Evolutionary conservation across 2,113 vertebrate species (phyloP).

Genomic region (Acanthochromis polyacanthus): DNA sequence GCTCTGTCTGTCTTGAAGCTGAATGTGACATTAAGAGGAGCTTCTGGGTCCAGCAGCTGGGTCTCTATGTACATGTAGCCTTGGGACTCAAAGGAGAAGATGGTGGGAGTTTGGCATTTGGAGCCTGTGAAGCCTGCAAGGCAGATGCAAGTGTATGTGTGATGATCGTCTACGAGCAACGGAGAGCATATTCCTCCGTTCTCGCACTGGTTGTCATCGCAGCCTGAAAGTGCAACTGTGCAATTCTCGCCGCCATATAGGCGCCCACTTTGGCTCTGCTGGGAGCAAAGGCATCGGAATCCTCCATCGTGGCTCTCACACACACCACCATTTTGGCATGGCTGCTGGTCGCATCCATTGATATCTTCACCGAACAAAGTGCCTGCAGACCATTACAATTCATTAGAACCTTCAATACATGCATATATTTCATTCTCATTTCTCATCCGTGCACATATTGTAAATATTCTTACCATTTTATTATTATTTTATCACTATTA

Average conservation of each 20-base stretch:
- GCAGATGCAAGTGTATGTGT: constrained; percentile 87
- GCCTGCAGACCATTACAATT: constrained; percentile 74
- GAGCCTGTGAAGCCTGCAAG: constrained; percentile 85
- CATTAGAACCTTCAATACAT: background rate
- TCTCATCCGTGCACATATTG: too few species aligned
- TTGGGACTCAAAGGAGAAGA: constrained; percentile 88
- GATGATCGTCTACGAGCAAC: constrained; percentile 80
- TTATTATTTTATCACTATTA: too few species aligned
- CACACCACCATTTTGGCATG: constrained; percentile 90
- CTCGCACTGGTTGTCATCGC: constrained; percentile 85
- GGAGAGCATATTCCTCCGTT: constrained; percentile 89
- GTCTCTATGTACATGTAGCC: constrained; percentile 85
- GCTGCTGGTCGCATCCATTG: constrained; percentile 85
- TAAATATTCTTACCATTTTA: too few species aligned
- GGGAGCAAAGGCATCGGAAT: constrained; percentile 89
- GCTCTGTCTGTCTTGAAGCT: constrained; percentile 87
- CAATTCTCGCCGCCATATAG: constrained; percentile 91
- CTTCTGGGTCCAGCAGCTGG: constrained; percentile 41
- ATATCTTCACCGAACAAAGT: constrained; percentile 82
- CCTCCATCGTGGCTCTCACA: constrained; percentile 86
- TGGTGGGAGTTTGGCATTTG: constrained; percentile 86
- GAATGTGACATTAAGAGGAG: constrained; percentile 84
- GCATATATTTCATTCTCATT: too few species aligned
- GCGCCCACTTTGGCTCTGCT: constrained; percentile 76
- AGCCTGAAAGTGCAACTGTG: constrained; percentile 87